Base-by-base conservation (phyloP, 2,888 invertebrate genomes). In the Epistrophe eligans region DNA sequence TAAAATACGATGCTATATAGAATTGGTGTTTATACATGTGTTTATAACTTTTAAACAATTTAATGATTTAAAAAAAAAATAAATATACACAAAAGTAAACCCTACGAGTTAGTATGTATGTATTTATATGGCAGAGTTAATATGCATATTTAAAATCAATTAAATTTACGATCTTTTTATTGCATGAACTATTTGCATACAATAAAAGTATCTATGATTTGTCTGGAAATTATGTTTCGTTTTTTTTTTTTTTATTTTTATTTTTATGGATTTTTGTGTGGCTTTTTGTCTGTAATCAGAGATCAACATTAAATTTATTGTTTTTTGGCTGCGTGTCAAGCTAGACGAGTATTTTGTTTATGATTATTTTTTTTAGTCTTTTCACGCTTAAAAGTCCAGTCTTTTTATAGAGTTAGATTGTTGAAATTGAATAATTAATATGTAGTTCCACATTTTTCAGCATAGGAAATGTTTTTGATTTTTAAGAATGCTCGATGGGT, bases 91-190 rank as follows among this genome's bases (percentile, higher is more conserved):
- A 8, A 28, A 70, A 40, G 55, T 40, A 52, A 52, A 40, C 84
- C 79, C 74, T 79, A 24, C 24, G 24, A 24, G 3, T 3, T 24
- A 24, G 24, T 24, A 24, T n/a, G n/a, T 24, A 24, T 1, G 24
- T 24, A 24, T 24, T 1, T 24, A 24, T 24, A 76, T 50, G 71
- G 50, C 43, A 66, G 57, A 77, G 32, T 72, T 72, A 72, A 74
- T 74, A 70, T 71, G 77, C 64, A 43, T 73, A 85, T 81, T 79
- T 74, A 77, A 74, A 81, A 82, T 82, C 85, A 85, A 85, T 85
- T 82, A 81, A 85, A 74, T 82, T 85, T 71, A 85, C 82, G 85
- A 85, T 35, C 52, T 73, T 82, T 85, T 85, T 82, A 82, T 85
- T 64, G 77, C 73, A 77, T 50, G 50, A 74, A 85, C 77, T 77